These are phyloP conservation scores for Cathartes aura DNA, from an alignment of 2,113 vertebrate genomes.

Conservation along the genomic window DNA sequence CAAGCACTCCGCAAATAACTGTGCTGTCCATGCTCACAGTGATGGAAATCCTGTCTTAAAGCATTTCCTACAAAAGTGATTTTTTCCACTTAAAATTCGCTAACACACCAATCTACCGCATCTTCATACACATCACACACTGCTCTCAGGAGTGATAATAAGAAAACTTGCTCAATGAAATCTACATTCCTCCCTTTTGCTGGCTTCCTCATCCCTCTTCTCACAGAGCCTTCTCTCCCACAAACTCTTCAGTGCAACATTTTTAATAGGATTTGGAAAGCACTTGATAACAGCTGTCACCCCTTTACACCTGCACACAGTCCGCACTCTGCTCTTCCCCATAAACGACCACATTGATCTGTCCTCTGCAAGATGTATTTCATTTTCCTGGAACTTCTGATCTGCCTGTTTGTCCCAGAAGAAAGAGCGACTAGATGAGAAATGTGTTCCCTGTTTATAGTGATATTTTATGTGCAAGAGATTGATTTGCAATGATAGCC, in stretches of 20 bases:
- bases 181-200: neutral
- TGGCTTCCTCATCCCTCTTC: neutral
- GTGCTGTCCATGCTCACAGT: neutral
- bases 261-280: neutral
- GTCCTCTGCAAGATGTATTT: neutral
- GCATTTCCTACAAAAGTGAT: neutral
- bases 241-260: neutral
- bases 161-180: neutral
- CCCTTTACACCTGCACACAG: neutral
- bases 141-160: neutral
- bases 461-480: neutral
- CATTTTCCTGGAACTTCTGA: neutral
- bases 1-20: neutral
- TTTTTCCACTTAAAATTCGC: conserved; percentile 10
- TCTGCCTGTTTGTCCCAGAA: conserved; percentile 1
- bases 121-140: neutral
- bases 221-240: neutral
- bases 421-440: neutral
- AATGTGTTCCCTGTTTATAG: neutral
- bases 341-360: neutral
- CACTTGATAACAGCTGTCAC: neutral
- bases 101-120: neutral
- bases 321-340: neutral
- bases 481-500: conserved; percentile 2
- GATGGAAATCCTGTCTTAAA: neutral